phyloP scores from a whole-genome alignment of 2,888 invertebrate genomes.

The Seladonia tumulorum region DNA sequence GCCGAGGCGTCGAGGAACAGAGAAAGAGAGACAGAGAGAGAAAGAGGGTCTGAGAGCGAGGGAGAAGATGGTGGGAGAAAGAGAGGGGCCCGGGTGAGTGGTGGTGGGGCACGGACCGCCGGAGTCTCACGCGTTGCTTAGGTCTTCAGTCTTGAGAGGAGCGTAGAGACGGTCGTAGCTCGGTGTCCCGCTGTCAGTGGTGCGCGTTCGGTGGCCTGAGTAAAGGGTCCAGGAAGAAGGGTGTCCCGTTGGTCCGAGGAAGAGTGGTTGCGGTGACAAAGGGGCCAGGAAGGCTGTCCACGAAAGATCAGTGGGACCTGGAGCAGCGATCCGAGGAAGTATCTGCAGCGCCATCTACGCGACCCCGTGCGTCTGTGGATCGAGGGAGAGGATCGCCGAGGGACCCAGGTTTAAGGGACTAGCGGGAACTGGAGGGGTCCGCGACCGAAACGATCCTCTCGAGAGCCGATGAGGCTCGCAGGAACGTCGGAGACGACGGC shows the following conservation, averaged over 20 bases:
- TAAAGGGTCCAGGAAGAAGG: not conserved
- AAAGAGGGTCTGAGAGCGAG: slow-evolving; percentile 30
- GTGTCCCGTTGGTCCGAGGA: not conserved
- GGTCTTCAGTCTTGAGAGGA: slow-evolving; percentile 81
- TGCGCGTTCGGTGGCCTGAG: slow-evolving; percentile 18
- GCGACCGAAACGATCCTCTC: not conserved
- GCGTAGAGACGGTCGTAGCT: slow-evolving; percentile 65
- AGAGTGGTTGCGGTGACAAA: not conserved
- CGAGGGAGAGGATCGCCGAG: not conserved
- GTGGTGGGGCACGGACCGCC: slow-evolving; percentile 61
- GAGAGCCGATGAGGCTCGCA: slow-evolving; percentile 53
- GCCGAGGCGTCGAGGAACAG: slow-evolving; percentile 50
- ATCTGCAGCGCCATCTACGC: slow-evolving; percentile 52
- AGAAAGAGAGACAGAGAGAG: slow-evolving; percentile 20
- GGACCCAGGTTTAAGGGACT: not conserved
- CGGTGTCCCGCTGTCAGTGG: slow-evolving; percentile 37
- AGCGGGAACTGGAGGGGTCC: not conserved
- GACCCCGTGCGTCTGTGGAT: not conserved
- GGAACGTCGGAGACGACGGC: slow-evolving; percentile 45
- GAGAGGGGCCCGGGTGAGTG: slow-evolving; percentile 64
- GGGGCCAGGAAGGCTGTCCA: not conserved
- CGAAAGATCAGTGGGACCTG: not conserved
- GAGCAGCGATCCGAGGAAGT: not conserved
- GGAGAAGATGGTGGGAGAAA: slow-evolving; percentile 9
- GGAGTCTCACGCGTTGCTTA: slow-evolving; percentile 70